These are phyloP conservation scores for Siniperca chuatsi DNA, from an alignment of 2,113 vertebrate genomes.

Conservation along the genomic window DNA sequence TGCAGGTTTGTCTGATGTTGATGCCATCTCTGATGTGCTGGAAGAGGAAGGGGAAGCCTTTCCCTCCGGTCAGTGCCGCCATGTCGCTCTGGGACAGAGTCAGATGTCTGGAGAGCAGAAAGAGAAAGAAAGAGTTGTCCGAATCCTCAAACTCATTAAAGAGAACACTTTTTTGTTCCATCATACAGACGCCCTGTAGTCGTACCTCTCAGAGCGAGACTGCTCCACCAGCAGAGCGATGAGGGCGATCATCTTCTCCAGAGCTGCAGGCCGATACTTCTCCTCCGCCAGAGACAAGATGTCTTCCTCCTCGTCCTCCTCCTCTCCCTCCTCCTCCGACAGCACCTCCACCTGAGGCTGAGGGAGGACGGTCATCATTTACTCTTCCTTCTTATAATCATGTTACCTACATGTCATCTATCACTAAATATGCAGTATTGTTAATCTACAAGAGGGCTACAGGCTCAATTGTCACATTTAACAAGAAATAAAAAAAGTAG, in stretches of 20 bases:
- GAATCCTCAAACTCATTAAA: too few relatives aligned
- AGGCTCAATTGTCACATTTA: not conserved
- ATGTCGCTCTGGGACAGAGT: slow-evolving; percentile 99
- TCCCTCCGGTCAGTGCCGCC: slow-evolving; percentile 98
- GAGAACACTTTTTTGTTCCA: not conserved
- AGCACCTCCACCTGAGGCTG: slow-evolving; percentile 98
- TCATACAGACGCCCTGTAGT: not conserved
- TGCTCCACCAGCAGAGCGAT: slow-evolving; percentile 98
- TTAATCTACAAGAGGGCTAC: not conserved
- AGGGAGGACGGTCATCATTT: not conserved
- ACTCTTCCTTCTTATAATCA: not conserved
- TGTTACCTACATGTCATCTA: not conserved
- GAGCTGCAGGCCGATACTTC: slow-evolving; percentile 98
- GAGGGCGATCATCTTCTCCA: slow-evolving; percentile 99
- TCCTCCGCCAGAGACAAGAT: slow-evolving; percentile 98
- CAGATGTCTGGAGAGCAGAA: slow-evolving; percentile 88
- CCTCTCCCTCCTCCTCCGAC: slow-evolving; percentile 99
- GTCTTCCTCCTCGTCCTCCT: slow-evolving; percentile 98
- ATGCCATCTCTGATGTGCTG: slow-evolving; percentile 99
- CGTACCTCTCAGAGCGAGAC: slow-evolving; percentile 96
- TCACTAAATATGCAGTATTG: too few relatives aligned
- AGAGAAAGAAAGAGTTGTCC: not conserved
- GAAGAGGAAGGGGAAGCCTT: slow-evolving; percentile 99
- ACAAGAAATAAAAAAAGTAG: not conserved
- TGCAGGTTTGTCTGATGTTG: slow-evolving; percentile 99